Evolutionary conservation across 2,888 invertebrate genomes (phyloP).

Genomic region (Aphidius colemani): DNA sequence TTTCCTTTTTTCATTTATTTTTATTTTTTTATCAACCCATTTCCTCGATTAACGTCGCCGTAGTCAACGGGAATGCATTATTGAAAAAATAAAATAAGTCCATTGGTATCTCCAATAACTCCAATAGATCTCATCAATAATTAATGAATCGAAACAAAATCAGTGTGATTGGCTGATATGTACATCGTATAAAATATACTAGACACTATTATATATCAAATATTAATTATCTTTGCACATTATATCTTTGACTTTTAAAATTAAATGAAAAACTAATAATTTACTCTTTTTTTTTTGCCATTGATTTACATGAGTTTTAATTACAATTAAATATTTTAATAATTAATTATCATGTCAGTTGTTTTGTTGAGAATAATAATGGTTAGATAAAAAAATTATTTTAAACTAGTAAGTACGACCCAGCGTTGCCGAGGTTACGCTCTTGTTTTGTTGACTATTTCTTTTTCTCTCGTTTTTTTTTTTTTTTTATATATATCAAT

Average conservation of each 20-base stretch:
- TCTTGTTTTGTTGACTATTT: too few relatives aligned
- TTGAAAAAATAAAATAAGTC: constrained; percentile 6
- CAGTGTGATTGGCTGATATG: background rate
- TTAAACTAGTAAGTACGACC: too few relatives aligned
- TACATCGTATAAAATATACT: background rate
- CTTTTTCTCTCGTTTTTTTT: too few relatives aligned
- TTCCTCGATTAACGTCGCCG: constrained; percentile 24
- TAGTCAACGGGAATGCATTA: background rate
- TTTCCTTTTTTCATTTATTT: background rate
- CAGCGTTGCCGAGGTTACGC: too few relatives aligned
- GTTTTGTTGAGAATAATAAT: too few relatives aligned
- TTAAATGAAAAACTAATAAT: background rate
- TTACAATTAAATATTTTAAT: too few relatives aligned
- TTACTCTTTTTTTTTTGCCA: constrained; percentile 12
- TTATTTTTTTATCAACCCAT: constrained; percentile 3
- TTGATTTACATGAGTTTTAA: background rate
- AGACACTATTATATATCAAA: background rate
- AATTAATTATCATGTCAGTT: too few relatives aligned
- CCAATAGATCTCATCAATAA: background rate
- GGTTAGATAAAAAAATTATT: too few relatives aligned
- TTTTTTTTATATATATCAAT: too few relatives aligned
- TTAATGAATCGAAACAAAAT: background rate
- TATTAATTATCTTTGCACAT: constrained; percentile 1
- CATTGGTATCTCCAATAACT: background rate
- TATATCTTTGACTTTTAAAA: background rate